Percentiles rank a stretch among this genome's conserved stretches.
Conservation (phyloP, 2,888 invertebrate species). For the Thymelicus acteon region DNA sequence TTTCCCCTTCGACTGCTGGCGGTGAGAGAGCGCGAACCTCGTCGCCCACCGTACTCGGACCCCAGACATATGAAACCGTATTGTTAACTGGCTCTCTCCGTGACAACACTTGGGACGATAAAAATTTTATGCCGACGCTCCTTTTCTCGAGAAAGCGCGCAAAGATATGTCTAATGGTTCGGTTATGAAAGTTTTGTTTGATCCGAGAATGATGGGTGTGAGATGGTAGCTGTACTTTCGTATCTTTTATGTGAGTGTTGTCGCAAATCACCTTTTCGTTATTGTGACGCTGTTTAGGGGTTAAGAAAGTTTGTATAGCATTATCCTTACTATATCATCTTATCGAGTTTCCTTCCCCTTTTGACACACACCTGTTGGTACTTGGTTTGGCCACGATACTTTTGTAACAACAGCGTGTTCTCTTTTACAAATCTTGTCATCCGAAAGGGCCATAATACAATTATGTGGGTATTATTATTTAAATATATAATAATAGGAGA, state of each 20-base stretch:
- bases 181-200: conserved; percentile 30
- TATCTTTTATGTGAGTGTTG: conserved; percentile 7
- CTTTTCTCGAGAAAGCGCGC: conserved; percentile 20
- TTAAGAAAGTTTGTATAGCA: background rate
- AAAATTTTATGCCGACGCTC: conserved; percentile 34
- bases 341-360: background rate
- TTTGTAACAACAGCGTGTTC: background rate
- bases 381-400: background rate
- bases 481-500: no score
- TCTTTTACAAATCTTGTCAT: no score
- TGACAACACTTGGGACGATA: conserved; percentile 37
- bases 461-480: no score
- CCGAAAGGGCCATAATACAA: no score
- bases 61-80: conserved; percentile 37
- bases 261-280: background rate
- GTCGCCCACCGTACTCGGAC: conserved; percentile 24
- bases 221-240: background rate
- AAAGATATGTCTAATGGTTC: conserved; percentile 32
- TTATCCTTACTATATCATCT: background rate
- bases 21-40: background rate
- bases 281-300: background rate
- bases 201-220: conserved; percentile 21
- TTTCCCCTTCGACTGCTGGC: background rate
- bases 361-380: background rate
- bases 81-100: conserved; percentile 34